Percentiles rank a stretch among this genome's conserved stretches.
Evolutionary conservation across 2,888 invertebrate species (phyloP).

Genomic region (Pandemis heparana): DNA sequence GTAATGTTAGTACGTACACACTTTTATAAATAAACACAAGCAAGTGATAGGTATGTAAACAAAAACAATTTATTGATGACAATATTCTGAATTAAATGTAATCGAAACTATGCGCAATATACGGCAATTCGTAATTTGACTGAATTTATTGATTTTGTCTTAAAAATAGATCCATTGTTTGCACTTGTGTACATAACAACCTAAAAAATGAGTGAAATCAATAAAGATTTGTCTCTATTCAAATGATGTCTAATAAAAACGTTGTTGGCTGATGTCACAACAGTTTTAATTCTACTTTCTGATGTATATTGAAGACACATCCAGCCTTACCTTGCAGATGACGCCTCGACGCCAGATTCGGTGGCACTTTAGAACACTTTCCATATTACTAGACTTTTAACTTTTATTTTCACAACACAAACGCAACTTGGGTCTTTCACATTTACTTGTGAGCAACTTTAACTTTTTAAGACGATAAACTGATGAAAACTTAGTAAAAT

Average conservation of each 20-base stretch:
- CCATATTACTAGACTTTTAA: conserved; percentile 81
- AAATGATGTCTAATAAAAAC: conserved; percentile 25
- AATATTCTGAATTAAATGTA: background rate
- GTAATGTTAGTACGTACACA: conserved; percentile 42
- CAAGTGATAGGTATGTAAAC: conserved; percentile 32
- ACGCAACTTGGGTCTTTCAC: conserved; percentile 84
- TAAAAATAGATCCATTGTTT: conserved; percentile 29
- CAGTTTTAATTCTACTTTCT: conserved; percentile 73
- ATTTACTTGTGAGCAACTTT: conserved; percentile 83
- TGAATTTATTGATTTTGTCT: conserved; percentile 15
- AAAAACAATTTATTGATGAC: conserved; percentile 15
- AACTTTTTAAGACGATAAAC: conserved; percentile 78
- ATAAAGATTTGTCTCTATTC: conserved; percentile 1
- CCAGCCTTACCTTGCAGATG: conserved; percentile 84
- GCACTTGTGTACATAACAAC: conserved; percentile 30
- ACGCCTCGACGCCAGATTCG: conserved; percentile 83
- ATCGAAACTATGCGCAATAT: background rate
- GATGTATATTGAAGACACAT: conserved; percentile 84
- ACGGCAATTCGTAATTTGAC: background rate
- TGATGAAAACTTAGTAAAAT: conserved; percentile 82
- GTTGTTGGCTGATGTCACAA: conserved; percentile 41
- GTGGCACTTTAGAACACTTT: conserved; percentile 85
- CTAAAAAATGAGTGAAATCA: conserved; percentile 26
- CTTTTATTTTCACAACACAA: conserved; percentile 83
- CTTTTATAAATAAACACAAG: conserved; percentile 25